phyloP scores from a whole-genome alignment of 2,888 invertebrate species.

The Drosophila villosipedis region DNA sequence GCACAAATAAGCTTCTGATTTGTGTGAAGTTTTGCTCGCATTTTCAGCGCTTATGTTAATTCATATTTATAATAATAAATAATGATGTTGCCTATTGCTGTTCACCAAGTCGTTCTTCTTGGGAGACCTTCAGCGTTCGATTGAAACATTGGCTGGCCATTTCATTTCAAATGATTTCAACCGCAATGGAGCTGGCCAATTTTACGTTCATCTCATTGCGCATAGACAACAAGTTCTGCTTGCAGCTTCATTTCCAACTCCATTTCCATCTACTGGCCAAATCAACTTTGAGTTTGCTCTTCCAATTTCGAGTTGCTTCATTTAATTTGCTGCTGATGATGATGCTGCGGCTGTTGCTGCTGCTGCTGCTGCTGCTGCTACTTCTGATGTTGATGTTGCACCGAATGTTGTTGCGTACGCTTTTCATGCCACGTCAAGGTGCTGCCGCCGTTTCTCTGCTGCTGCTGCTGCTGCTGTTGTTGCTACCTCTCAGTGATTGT shows the following conservation, averaged over 20 bases:
- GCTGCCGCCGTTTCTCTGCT: conserved; percentile 17
- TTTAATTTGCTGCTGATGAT: conserved; percentile 57
- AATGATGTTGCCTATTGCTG: conserved; percentile 52
- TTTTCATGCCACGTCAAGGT: conserved; percentile 56
- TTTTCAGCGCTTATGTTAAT: conserved; percentile 71
- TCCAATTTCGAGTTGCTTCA: conserved; percentile 66
- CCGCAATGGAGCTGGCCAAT: conserved; percentile 47
- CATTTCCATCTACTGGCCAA: conserved; percentile 32
- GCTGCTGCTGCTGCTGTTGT: conserved; percentile 27
- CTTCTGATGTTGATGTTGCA: conserved; percentile 35
- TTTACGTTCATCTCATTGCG: conserved; percentile 39
- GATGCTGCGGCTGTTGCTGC: conserved; percentile 17
- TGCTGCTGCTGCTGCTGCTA: too few relatives aligned
- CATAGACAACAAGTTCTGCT: conserved; percentile 24
- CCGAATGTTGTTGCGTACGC: conserved; percentile 40
- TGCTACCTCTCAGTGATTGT: conserved; percentile 69
- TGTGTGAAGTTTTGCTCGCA: conserved; percentile 71
- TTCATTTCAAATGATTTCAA: conserved; percentile 50
- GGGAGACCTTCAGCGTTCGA: conserved; percentile 17
- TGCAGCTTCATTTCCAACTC: background rate
- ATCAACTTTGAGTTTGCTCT: conserved; percentile 50
- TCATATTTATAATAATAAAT: conserved; percentile 70
- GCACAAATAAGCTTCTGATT: conserved; percentile 76
- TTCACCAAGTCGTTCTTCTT: background rate
- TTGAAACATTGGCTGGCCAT: conserved; percentile 50